Base-by-base conservation (phyloP, 2,888 invertebrate genomes). In the Mesodorylaimus sp. region DNA sequence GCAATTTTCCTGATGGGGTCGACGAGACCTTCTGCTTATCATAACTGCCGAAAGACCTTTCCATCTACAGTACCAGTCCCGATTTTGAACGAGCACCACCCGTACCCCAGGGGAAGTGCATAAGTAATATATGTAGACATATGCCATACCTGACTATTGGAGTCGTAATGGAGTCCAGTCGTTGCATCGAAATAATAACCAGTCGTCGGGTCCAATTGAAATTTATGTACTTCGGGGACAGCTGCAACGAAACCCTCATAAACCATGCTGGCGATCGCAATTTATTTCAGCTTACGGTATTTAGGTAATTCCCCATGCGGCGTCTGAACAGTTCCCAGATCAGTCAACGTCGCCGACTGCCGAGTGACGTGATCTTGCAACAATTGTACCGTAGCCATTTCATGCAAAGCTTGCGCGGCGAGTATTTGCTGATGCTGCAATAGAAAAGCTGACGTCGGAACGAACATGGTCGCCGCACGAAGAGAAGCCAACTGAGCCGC, bases 151-250 rank as follows among this genome's bases (percentile, higher is more conserved):
- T 67, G 87, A 2, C 91, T 85, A 59, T 79, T 84, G 0, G 88
- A 80, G 73, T 97, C 97, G 67, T 93, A 99, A 69, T 95, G 97
- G 19, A 95, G 75, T 0, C 86, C 85, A 1, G 95, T 91, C 1
- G 76, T 73, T 0, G 86, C 79, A 68, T 97, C 95, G 66, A 88
- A 93, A 65, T 93, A 93, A 66, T 88, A 95, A 0, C 95, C 93
- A 2, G 89, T 89, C 1, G 81, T 77, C 65, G 86, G 85, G 67
- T 99, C 97, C 63, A 84, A 91, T 63, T 85, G 81, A 66, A 89
- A 97, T 36, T 81, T 80, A 46, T 82, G 79, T 10, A 84, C 80
- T 74, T 95, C 91, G 2, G 95, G 95, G 21, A 66, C 60, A 27
- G 70, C 61, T 59, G 54, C 48, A 59, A 48, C 28, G 5, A 2